These are phyloP conservation scores for Amazona guildingii DNA, from an alignment of 2,113 vertebrate species.

Conservation along the genomic window DNA sequence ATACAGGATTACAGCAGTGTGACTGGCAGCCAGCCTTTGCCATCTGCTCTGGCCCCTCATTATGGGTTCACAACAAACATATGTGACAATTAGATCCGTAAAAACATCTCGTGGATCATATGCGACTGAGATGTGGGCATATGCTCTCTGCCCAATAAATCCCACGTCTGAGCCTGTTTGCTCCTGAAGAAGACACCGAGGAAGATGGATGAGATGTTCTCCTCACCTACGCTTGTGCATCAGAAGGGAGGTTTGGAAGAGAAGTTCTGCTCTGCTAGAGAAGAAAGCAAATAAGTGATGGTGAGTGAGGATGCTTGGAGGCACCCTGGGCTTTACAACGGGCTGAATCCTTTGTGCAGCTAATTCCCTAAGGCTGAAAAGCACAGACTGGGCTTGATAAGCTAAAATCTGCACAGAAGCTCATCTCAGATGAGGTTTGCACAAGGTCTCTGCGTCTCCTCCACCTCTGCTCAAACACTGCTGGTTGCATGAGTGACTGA, in stretches of 20 bases:
- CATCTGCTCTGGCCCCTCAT: conserved; percentile 70
- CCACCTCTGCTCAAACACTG: neutral
- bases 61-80: conserved; percentile 61
- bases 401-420: fast-evolving
- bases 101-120: conserved; percentile 3
- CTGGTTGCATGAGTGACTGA: neutral
- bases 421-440: neutral
- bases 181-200: neutral
- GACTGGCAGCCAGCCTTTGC: conserved; percentile 46
- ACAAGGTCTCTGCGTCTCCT: neutral
- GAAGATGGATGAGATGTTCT: neutral
- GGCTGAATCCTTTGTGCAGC: fast-evolving
- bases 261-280: neutral
- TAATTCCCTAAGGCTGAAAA: neutral
- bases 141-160: conserved; percentile 17
- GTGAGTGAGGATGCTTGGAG: neutral
- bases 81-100: conserved; percentile 45
- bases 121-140: neutral
- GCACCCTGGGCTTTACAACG: neutral
- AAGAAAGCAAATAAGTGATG: neutral
- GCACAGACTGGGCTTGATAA: neutral
- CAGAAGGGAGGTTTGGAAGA: neutral
- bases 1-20: neutral
- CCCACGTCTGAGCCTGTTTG: neutral
- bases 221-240: neutral